Base-by-base conservation (phyloP, 1,140 invertebrate genomes). In the Micrasema minimum region DNA sequence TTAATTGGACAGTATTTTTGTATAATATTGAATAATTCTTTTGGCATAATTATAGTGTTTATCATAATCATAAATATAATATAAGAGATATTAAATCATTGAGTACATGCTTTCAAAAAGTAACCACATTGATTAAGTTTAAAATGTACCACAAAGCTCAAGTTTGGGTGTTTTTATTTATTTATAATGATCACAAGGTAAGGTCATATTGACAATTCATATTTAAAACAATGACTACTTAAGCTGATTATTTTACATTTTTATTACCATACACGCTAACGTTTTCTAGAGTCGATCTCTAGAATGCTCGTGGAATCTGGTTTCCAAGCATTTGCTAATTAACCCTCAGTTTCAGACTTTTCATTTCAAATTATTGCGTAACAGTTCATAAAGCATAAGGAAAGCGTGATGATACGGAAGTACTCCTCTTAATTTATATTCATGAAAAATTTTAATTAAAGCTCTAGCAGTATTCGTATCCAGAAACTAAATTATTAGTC, bases 291-390 rank as follows among this genome's bases (percentile, higher is more conserved):
- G 14, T 11, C 53, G 4, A 57, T 57, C 53, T n/a, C 31, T 43
- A 38, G 26, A 45, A 18, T 45, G 22, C 41, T n/a, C 41, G 64
- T 37, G 64, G 35, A 51, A 72, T 69, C 61, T 45, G 53, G 71
- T 69, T 64, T 55, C 71, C 55, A 68, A 20, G 71, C 59, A 53
- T 67, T 43, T 11, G 14, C 59, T 68, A 72, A 72, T 72, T 72
- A 72, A 72, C 71, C 66, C 71, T 69, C 37, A 48, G 64, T 20
- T 72, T 46, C 38, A 18, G 69, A 72, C 71, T 68, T 72, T 72
- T 72, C 71, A 72, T 69, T 72, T 72, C 59, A 68, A 53, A 72
- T 69, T 68, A 72, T 68, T 68, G 46, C 48, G 31, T 55, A 59
- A 66, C 38, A 59, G 70, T 50, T 72, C 64, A 62, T 62, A 62